Base-by-base conservation (phyloP, 1,140 invertebrate genomes). In the Lasioglossum baleicum region DNA sequence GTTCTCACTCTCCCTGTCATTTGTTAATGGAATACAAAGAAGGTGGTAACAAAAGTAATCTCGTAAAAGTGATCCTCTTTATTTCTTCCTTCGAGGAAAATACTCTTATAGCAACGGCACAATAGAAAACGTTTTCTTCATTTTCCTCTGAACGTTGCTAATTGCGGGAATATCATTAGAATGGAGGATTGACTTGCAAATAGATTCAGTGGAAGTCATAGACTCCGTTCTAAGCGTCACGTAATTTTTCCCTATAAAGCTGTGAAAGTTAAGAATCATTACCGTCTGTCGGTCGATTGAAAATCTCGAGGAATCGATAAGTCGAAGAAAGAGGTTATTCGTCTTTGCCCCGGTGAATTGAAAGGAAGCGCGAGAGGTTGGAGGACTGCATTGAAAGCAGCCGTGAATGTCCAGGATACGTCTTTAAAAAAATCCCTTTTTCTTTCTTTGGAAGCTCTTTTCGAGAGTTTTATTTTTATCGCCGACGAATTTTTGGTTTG, bases 341-440 rank as follows among this genome's bases (percentile, higher is more conserved):
- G 66, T 56, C 73, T 76, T 70, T 85, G 78, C 67, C 26, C 26
- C 26, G 26, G 26, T 26, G 26, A 26, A 26, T 26, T 26, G 44
- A 58, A 61, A 84, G 60, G 65, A 81, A 75, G 82, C 69, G 13
- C 67, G 76, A 51, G 61, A 56, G 71, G 51, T 40, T 17, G 42
- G 67, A 70, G 51, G 70, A 70, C 44, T 31, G 65, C 70, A 85
- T 84, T 84, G 79, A 84, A 78, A 75, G 71, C 75, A 58, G 68
- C 35, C 84, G 78, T 78, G 70, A 85, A 85, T 78, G 75, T 84
- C 66, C 70, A 65, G 70, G 66, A 85, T 65, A 75, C 67, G 48
- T n/a, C 48, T 13, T 15, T 35, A 40, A 64, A 53, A 64, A 64
- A 26, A 11, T 44, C 20, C 15, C 13, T 31, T 20, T 58, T 13